These are phyloP conservation scores for Cotesia chilonis DNA, from an alignment of 1,140 invertebrate species.

Conservation along the genomic window DNA sequence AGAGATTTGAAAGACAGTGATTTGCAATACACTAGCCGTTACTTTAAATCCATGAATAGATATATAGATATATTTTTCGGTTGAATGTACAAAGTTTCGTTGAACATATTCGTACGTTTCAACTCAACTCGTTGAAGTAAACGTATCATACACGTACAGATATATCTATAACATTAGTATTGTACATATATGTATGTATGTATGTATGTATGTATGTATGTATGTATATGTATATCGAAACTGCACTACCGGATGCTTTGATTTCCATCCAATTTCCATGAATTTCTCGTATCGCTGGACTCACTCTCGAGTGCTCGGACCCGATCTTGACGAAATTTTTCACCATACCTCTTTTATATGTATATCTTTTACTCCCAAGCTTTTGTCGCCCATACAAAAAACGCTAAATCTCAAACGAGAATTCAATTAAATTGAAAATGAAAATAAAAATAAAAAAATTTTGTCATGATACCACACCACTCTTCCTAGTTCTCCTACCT, in stretches of 20 bases:
- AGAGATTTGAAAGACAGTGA: not conserved
- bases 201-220: no score
- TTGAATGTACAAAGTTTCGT: slow-evolving; percentile 9
- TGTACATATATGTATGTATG: no score
- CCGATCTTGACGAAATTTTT: slow-evolving; percentile 15
- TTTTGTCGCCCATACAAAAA: slow-evolving; percentile 8
- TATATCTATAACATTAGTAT: no score
- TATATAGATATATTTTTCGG: not conserved
- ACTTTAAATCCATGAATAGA: slow-evolving; percentile 17
- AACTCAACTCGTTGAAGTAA: slow-evolving; percentile 17
- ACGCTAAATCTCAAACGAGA: not conserved
- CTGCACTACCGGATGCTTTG: slow-evolving; percentile 19
- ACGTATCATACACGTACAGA: no score
- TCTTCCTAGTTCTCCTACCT: not conserved
- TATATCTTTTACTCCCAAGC: not conserved
- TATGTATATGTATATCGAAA: not conserved
- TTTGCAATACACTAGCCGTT: slow-evolving; percentile 17
- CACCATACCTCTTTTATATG: not conserved
- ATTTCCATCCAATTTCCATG: slow-evolving; percentile 29
- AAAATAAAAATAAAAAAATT: not conserved
- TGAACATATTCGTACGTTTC: slow-evolving; percentile 2
- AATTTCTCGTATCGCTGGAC: slow-evolving; percentile 29
- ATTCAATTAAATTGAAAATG: not conserved
- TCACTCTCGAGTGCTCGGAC: slow-evolving; percentile 14
- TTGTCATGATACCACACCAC: not conserved